Conservation (phyloP, 2,113 vertebrate genomes). For the Tetrax tetrax region DNA sequence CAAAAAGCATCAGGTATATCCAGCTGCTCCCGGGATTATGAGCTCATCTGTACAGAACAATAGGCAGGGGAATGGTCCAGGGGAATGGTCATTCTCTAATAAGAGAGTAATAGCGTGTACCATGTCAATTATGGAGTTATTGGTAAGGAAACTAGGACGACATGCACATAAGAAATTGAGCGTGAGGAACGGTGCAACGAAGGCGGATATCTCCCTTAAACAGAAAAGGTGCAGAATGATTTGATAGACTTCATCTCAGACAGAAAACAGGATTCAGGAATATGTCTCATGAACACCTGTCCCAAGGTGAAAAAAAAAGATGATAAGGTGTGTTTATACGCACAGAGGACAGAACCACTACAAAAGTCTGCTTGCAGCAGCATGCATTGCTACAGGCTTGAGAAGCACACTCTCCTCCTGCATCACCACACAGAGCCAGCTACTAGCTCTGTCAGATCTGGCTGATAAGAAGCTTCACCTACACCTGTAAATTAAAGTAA, state of each 20-base stretch:
- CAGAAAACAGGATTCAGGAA: neutral
- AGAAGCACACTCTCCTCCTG: neutral
- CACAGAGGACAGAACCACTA: neutral
- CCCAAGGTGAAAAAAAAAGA: neutral
- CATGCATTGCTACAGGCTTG: neutral
- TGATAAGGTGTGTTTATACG: neutral
- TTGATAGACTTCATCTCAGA: neutral
- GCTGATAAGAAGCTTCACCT: neutral
- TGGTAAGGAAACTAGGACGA: neutral
- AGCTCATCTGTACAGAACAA: neutral
- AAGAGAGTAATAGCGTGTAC: neutral
- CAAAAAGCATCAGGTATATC: neutral
- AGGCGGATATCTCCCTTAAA: neutral
- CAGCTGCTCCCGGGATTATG: neutral
- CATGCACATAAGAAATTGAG: neutral
- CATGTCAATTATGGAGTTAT: neutral
- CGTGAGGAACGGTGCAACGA: neutral
- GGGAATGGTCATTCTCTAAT: neutral
- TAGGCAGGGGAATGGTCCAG: neutral
- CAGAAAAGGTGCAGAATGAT: neutral
- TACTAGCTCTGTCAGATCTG: neutral
- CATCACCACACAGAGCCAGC: neutral
- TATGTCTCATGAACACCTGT: neutral
- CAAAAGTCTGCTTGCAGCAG: neutral
- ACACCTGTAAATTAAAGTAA: neutral